Evolutionary conservation across 2,888 invertebrate species (phyloP).

Genomic region (Eucriotettix oculatus): DNA sequence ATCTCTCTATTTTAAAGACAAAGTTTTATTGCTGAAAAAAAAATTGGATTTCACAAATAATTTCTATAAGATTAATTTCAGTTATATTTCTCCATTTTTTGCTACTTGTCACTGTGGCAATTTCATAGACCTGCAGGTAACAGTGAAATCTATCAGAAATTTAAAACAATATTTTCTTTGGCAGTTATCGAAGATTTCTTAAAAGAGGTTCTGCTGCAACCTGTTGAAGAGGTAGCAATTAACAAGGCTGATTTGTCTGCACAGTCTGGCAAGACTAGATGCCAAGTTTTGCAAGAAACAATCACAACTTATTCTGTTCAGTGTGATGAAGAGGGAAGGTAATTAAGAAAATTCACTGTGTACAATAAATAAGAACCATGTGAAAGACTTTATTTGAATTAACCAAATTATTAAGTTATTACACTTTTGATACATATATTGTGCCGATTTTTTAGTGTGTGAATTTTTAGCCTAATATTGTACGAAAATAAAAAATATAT

Average conservation of each 20-base stretch:
- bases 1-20: too few species aligned
- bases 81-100: not conserved
- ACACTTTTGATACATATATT: too few species aligned
- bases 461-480: too few species aligned
- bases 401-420: too few species aligned
- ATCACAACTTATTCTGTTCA: conserved; percentile 12
- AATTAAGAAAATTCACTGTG: not conserved
- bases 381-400: too few species aligned
- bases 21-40: too few species aligned
- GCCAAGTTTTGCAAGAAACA: conserved; percentile 32
- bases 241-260: conserved; percentile 23
- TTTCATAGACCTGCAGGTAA: not conserved
- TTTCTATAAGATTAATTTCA: not conserved
- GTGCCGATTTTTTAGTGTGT: too few species aligned
- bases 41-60: too few species aligned
- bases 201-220: conserved; percentile 40
- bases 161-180: conserved; percentile 4
- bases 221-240: conserved; percentile 19
- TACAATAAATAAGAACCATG: too few species aligned
- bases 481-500: too few species aligned
- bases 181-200: conserved; percentile 52
- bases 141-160: not conserved
- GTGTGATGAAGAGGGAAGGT: conserved; percentile 15
- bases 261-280: conserved; percentile 33
- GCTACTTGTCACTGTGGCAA: not conserved